Evolutionary conservation across 2,113 vertebrate species (phyloP), one percentile per base, ranked within the genome.

Genomic region (Laticauda laticaudata): DNA sequence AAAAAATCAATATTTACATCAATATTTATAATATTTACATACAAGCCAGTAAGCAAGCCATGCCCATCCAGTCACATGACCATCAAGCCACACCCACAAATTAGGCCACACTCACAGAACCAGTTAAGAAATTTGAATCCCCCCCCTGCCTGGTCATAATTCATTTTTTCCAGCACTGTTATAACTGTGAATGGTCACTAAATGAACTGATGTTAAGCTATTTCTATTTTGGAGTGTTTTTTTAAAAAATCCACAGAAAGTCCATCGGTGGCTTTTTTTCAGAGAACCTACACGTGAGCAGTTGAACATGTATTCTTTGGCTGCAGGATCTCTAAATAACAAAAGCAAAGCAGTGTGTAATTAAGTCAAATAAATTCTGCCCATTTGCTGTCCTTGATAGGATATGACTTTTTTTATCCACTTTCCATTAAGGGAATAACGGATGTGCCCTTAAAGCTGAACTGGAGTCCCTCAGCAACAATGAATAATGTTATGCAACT

Each of bases 351-450:
- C 75, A 90, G 26, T 29, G 26, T 59, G 88, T 88, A 55, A 69
- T 93, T 93, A 59, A 21, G 18, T 57, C 54, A 86, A 90, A 93
- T 53, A 88, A 55, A 90, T 59, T 86, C 45, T 90, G 53, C 64
- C 55, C 39, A 34, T 61, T 53, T 64, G 43, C 12, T 29, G 2
- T 86, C 14, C 18, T n/a, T 86, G 55, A 51, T 39, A 86, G 29
- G 29, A 24, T 48, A 8, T 86, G 45, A 86, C 34, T 92, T 75
- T 24, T 51, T 89, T 90, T 86, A 55, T 24, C 34, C 45, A 53
- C n/a, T 86, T 45, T 90, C 89, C 45, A 86, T 90, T 93, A 90
- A 86, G 26, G 56, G 48, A 86, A 21, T 64, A 51, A 61, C 8
- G 48, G 55, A 48, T 92, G 53, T 3, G 64, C 4, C 61, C 43